Percentiles rank a stretch among this genome's conserved stretches.
phyloP scores from a whole-genome alignment of 2,113 vertebrate species.

The Asarcornis scutulata region DNA sequence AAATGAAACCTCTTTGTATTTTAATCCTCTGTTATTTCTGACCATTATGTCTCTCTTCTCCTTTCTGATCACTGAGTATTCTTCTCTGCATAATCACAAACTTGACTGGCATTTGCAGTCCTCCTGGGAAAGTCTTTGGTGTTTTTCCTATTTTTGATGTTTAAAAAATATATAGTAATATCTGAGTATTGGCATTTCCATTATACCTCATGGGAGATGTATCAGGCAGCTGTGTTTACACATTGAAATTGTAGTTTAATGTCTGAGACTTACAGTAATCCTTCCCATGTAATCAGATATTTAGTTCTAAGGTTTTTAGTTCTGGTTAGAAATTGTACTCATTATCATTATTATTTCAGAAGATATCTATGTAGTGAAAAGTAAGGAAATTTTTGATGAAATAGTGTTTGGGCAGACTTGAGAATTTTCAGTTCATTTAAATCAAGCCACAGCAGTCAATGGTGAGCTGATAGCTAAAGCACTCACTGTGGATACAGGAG shows the following conservation, averaged over 20 bases:
- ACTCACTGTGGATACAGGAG: neutral
- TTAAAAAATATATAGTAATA: neutral
- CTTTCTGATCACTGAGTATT: neutral
- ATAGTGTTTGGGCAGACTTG: neutral
- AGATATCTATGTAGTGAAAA: neutral
- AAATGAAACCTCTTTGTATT: neutral
- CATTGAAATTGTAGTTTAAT: conserved; percentile 20
- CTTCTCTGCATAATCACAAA: neutral
- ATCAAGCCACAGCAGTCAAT: neutral
- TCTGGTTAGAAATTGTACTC: neutral
- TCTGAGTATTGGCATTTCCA: neutral
- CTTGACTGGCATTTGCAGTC: neutral
- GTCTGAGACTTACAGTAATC: conserved; percentile 25
- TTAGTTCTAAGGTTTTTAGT: neutral
- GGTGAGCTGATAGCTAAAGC: neutral
- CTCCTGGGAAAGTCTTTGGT: neutral
- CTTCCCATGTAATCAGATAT: conserved; percentile 36
- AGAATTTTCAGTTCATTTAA: neutral
- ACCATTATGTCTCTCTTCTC: neutral
- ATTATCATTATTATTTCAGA: neutral
- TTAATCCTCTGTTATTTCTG: neutral
- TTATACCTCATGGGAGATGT: neutral
- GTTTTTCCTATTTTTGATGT: neutral
- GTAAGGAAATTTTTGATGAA: neutral
- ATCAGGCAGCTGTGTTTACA: conserved; percentile 44